Base-by-base conservation (phyloP, 2,888 invertebrate species). In the Phlogophora meticulosa region DNA sequence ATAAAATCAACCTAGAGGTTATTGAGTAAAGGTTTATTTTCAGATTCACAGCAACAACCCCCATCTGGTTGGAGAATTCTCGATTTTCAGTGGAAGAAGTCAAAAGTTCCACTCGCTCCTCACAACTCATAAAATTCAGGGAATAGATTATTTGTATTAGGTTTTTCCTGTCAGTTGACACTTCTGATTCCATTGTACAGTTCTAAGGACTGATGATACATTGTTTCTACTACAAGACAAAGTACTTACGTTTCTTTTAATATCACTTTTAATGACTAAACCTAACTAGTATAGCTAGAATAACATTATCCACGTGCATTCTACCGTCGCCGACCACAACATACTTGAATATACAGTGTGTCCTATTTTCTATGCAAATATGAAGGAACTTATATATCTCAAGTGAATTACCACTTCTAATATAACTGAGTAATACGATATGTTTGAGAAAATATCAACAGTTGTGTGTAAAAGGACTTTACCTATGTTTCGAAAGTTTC, bases 321-420 rank as follows among this genome's bases (percentile, higher is more conserved):
- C 1, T 3, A 11, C 11, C 24, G 2, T 1, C 0, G 2, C 22
- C n/a, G n/a, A 70, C 48, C 57, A 42, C 42, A 42, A 22, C 1
- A 7, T 58, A 42, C 40, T 57, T 66, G 20, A 20, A 36, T 38
- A 40, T 1, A 20, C 20, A n/a, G 1, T 15, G 9, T 20, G 13
- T 24, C 46, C 24, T 38, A 42, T 70, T 69, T 48, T 48, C 7
- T 11, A 70, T 58, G 70, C 5, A 58, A 66, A 70, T 70, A 22
- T 17, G 4, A 45, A 24, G 20, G 0, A 9, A n/a, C 17, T 1
- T 45, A 7, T n/a, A 45, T 22, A n/a, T 20, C 0, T 15, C 5
- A 38, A 45, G 15, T 55, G 15, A 22, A 36, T 45, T 53, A 28
- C 4, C 17, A 32, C 22, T 15, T 51, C 36, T 28, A 36, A 20